These are phyloP conservation scores for Marasmarcha lunaedactyla DNA, from an alignment of 2,888 invertebrate genomes.

Conservation along the genomic window DNA sequence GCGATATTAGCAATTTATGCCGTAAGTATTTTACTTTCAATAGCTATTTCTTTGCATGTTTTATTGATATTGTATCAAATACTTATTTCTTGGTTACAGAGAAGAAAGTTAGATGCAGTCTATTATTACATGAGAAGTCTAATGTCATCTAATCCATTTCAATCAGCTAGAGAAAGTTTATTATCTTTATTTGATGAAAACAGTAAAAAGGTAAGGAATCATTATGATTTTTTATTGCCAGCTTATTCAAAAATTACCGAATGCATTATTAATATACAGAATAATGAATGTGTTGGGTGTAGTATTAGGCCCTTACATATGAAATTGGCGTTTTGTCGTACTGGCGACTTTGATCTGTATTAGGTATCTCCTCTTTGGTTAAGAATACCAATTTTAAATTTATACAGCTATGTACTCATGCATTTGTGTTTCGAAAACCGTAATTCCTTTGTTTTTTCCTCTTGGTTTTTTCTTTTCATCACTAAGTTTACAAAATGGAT, in stretches of 20 bases:
- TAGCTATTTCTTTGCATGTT: background rate
- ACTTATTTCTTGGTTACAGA: conserved; percentile 67
- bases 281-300: too few species aligned
- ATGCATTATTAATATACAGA: too few species aligned
- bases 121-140: conserved; percentile 96
- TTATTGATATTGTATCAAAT: background rate
- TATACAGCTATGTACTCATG: too few species aligned
- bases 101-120: conserved; percentile 94
- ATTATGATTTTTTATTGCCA: background rate
- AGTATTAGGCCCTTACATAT: too few species aligned
- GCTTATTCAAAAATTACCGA: background rate
- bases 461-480: too few species aligned
- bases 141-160: conserved; percentile 93
- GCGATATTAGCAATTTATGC: conserved; percentile 89
- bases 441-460: too few species aligned
- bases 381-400: too few species aligned
- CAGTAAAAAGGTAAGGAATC: conserved; percentile 81
- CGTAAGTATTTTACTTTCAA: conserved; percentile 58
- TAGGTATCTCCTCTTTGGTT: too few species aligned
- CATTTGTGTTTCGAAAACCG: too few species aligned
- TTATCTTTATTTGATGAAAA: conserved; percentile 92
- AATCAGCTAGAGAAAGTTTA: conserved; percentile 91
- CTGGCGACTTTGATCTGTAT: too few species aligned
- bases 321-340: too few species aligned
- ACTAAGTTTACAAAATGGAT: too few species aligned